Percentiles rank a stretch among this genome's conserved stretches.
Evolutionary conservation across 2,888 invertebrate species (phyloP).

Genomic region (Capitulum mitella): DNA sequence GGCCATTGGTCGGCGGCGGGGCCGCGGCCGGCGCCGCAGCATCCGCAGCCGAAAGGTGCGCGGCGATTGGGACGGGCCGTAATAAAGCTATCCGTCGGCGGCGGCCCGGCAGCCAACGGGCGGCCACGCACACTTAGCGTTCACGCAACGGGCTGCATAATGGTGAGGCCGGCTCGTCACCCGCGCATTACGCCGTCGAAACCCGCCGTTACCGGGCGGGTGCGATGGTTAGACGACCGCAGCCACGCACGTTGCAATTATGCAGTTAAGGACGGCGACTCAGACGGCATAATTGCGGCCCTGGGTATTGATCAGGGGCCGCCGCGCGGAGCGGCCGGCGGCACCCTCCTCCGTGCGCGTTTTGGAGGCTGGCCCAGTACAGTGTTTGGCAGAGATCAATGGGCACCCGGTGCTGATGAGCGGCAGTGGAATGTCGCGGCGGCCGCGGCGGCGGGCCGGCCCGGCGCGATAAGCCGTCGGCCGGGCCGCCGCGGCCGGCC

Average conservation of each 20-base stretch:
- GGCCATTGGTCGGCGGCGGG: neutral
- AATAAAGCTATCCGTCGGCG: slow-evolving; percentile 1
- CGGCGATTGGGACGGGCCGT: neutral
- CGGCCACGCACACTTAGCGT: neutral
- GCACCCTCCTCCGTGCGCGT: too few species aligned
- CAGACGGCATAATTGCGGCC: neutral
- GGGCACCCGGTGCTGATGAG: neutral
- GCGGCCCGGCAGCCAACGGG: neutral
- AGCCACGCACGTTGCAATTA: neutral
- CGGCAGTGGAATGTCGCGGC: neutral
- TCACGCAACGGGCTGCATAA: slow-evolving; percentile 2
- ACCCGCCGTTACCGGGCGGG: neutral
- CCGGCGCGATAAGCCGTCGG: neutral
- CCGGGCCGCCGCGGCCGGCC: neutral
- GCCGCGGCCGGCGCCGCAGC: neutral
- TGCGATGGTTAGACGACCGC: neutral
- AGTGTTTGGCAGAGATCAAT: neutral
- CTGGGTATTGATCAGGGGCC: neutral
- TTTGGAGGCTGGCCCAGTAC: slow-evolving; percentile 11
- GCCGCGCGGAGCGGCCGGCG: neutral
- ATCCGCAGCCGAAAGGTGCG: neutral
- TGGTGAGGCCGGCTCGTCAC: neutral
- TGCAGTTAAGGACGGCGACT: neutral
- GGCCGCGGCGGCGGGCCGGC: neutral
- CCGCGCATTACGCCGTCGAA: neutral